Evolutionary conservation across 2,797 vertebrate genomes (phyloP), one percentile per base, ranked within the genome.

Genomic region (Luscinia megarhynchos): DNA sequence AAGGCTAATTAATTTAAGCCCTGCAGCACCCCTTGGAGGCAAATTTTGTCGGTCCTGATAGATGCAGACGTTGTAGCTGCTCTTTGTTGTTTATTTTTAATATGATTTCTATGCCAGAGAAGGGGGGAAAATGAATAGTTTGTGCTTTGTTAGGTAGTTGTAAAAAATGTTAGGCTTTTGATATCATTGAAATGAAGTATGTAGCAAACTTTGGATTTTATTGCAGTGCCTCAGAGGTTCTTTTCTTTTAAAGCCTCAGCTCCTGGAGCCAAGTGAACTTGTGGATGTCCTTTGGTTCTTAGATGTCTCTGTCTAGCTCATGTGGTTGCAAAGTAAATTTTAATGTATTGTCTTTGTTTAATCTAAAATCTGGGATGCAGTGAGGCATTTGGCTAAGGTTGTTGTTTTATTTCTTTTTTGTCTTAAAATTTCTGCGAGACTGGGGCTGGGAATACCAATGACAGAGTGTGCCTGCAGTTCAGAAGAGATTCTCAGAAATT

Each of bases 1-100:
- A 91, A 88, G 38, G 54, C 77, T 95, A 95, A 95, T 96, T 94
- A 96, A 94, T 88, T 94, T 89, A 90, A 93, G 78, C 90, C 88
- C 87, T 66, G 76, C 84, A 92, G 94, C 87, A 93, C 76, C 72
- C 87, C 93, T 95, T 51, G 53, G 84, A 95, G 94, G 95, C 82
- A 94, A 85, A 59, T 92, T 92, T 81, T 92, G 66, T 93, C 59
- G 26, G 59, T 86, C 74, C 55, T 84, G 97, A 97, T 92, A 91
- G 97, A 97, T 96, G 96, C 83, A 93, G 51, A 32, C 21, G 4
- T 58, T 62, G 69, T 84, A 92, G 82, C 84, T 80, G 43, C 58
- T 90, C 79, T 87, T 86, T 82, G 61, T 82, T 90, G 45, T 58
- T 90, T 64, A 79, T 94, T 95, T 94, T 84, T 81, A 76, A 85